phyloP scores from a whole-genome alignment of 92 coral and sea anemone species.

The Palythoa grandiflora region DNA sequence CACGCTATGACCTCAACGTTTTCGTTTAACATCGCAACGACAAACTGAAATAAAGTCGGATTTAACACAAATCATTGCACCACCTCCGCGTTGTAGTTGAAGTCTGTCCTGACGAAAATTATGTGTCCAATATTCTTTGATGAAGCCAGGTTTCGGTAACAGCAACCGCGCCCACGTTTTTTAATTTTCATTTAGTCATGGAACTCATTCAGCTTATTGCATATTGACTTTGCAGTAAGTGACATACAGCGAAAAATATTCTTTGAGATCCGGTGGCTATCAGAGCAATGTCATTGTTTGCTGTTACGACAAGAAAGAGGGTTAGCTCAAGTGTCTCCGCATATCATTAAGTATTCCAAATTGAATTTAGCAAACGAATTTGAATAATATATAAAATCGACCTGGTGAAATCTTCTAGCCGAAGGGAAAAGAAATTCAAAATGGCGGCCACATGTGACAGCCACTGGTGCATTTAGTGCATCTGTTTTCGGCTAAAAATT shows the following conservation, averaged over 20 bases:
- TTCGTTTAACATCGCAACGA: constrained; percentile 12
- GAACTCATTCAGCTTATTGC: constrained; percentile 49
- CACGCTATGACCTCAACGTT: too few relatives aligned
- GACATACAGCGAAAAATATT: constrained; percentile 39
- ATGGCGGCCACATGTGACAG: too few relatives aligned
- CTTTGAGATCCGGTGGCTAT: constrained; percentile 36
- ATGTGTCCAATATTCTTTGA: constrained; percentile 20
- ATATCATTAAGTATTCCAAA: constrained; percentile 8
- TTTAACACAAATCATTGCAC: constrained; percentile 16
- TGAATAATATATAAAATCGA: too few relatives aligned
- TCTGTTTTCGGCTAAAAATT: too few relatives aligned
- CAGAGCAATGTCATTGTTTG: constrained; percentile 14
- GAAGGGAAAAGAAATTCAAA: too few relatives aligned
- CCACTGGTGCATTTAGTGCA: too few relatives aligned
- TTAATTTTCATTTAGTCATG: constrained; percentile 44
- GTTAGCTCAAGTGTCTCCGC: constrained; percentile 34
- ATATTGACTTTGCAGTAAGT: constrained; percentile 48
- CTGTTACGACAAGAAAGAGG: constrained; percentile 46
- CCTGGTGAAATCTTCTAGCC: too few relatives aligned
- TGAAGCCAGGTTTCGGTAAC: background rate
- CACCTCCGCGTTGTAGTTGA: constrained; percentile 34
- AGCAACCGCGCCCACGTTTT: background rate
- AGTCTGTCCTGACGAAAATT: constrained; percentile 21
- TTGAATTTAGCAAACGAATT: too few relatives aligned
- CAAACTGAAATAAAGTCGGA: constrained; percentile 21